Conservation (phyloP, 2,888 invertebrate genomes). For the Anaspis maculata region DNA sequence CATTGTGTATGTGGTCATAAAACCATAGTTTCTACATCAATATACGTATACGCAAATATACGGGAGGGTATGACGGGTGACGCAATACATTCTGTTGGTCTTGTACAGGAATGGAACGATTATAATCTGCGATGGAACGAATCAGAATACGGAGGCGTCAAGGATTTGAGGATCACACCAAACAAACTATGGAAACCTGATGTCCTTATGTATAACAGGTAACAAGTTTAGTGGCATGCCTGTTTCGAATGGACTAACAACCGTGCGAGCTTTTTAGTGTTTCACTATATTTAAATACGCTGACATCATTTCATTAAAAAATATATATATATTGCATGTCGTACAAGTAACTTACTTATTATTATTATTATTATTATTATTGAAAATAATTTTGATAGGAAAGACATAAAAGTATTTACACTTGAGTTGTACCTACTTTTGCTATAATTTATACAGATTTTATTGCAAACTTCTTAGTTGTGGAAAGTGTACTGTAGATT, state of each 20-base stretch:
- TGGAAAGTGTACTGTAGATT: too few species aligned
- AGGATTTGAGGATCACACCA: constrained; percentile 89
- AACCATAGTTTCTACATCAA: constrained; percentile 3
- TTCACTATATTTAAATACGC: constrained; percentile 8
- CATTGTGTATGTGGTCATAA: constrained; percentile 4
- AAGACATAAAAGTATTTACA: too few species aligned
- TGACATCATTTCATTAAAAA: constrained; percentile 9
- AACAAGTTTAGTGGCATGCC: constrained; percentile 40
- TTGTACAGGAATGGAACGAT: constrained; percentile 90
- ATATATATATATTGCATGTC: too few species aligned
- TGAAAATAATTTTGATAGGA: too few species aligned
- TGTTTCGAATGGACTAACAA: constrained; percentile 5
- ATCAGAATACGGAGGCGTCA: constrained; percentile 88
- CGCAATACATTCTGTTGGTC: constrained; percentile 5
- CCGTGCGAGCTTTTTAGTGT: constrained; percentile 14
- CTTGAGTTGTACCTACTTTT: too few species aligned
- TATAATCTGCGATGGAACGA: constrained; percentile 96
- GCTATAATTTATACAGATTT: too few species aligned
- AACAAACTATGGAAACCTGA: constrained; percentile 97
- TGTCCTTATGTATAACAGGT: constrained; percentile 99
- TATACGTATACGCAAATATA: too few species aligned
- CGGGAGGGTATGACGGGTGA: too few species aligned
- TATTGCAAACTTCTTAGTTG: too few species aligned
- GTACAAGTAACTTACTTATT: too few species aligned
- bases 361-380: too few species aligned